Percentiles rank a stretch among this genome's conserved stretches.
Conservation (phyloP, 2,888 invertebrate species). For the Acholoe squamosa region DNA sequence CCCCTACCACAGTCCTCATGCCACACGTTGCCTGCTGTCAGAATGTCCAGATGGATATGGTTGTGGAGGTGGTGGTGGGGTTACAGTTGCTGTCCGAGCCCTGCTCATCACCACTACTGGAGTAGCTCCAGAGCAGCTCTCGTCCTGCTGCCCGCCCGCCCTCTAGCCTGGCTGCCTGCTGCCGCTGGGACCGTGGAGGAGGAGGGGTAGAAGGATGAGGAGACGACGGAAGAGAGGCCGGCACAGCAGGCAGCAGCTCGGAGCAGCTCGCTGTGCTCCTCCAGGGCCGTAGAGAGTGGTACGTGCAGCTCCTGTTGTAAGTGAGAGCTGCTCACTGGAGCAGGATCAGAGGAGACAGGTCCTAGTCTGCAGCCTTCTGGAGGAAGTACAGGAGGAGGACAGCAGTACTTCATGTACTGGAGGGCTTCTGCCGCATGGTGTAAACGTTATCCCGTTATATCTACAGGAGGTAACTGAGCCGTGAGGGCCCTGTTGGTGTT, state of each 20-base stretch:
- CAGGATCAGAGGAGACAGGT: background rate
- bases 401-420: background rate
- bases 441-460: background rate
- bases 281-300: slow-evolving; percentile 5
- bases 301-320: slow-evolving; percentile 21
- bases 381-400: background rate
- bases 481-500: no score
- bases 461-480: no score
- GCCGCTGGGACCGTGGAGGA: background rate
- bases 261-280: slow-evolving; percentile 9
- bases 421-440: background rate
- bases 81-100: slow-evolving; percentile 17
- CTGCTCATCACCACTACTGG: slow-evolving; percentile 17
- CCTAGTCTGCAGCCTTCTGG: background rate
- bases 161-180: background rate
- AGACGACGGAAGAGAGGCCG: slow-evolving; percentile 14
- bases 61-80: background rate
- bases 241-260: background rate
- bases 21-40: no score
- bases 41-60: background rate
- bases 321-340: slow-evolving; percentile 12
- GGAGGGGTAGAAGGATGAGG: background rate
- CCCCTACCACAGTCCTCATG: no score
- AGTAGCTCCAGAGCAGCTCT: background rate
- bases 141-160: background rate